Evolutionary conservation across 2,113 vertebrate genomes (phyloP).

Genomic region (Atherinomorus stipes): DNA sequence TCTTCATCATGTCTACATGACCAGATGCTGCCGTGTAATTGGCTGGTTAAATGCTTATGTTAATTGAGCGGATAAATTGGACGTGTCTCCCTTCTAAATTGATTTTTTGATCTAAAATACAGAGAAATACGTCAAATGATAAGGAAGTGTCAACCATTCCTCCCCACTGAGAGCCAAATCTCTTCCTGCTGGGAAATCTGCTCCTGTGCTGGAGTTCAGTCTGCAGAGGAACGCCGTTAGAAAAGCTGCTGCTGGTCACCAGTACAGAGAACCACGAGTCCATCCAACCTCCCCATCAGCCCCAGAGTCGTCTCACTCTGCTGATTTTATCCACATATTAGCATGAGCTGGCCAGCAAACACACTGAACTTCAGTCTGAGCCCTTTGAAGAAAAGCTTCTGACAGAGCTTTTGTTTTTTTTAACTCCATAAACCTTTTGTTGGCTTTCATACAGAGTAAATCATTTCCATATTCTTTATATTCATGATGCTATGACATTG

Average conservation of each 20-base stretch:
- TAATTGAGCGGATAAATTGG: too few relatives aligned
- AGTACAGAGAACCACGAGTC: neutral
- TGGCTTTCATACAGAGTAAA: constrained; percentile 10
- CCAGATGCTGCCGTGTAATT: too few relatives aligned
- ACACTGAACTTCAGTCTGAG: neutral
- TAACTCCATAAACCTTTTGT: constrained; percentile 20
- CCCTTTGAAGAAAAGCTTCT: constrained; percentile 40
- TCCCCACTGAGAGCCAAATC: constrained; percentile 9
- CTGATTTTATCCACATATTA: constrained; percentile 30
- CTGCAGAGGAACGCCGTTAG: constrained; percentile 16
- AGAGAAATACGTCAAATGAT: too few relatives aligned
- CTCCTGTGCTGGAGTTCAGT: constrained; percentile 11
- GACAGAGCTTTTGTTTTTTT: constrained; percentile 48
- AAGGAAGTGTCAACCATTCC: constrained; percentile 22
- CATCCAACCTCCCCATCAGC: constrained; percentile 22
- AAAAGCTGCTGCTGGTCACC: constrained; percentile 10
- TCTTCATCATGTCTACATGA: too few relatives aligned
- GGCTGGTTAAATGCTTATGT: too few relatives aligned
- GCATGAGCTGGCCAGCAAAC: neutral
- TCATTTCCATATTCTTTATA: constrained; percentile 45
- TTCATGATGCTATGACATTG: constrained; percentile 26
- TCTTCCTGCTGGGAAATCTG: neutral
- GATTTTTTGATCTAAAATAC: too few relatives aligned
- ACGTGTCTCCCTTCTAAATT: too few relatives aligned
- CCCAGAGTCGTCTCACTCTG: constrained; percentile 27